Conservation (phyloP, 2,797 vertebrate genomes). For the Furcifer pardalis region DNA sequence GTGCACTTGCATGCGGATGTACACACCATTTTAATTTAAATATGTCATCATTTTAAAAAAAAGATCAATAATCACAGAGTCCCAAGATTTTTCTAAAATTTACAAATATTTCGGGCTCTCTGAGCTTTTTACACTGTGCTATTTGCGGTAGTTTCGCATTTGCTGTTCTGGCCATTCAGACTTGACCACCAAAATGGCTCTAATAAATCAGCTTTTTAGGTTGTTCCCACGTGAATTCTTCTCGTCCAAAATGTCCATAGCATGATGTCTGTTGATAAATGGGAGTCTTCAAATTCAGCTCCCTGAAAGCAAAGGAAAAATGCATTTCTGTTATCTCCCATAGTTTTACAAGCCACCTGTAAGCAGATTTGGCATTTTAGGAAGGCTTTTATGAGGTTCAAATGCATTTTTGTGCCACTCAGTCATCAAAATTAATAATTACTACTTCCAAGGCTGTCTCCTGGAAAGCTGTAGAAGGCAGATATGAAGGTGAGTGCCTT, state of each 20-base stretch:
- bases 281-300: conserved; percentile 80
- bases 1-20: too few relatives aligned
- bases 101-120: not conserved
- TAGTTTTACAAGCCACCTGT: not conserved
- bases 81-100: not conserved
- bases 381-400: not conserved
- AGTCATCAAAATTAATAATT: too few relatives aligned
- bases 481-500: too few relatives aligned
- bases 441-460: too few relatives aligned
- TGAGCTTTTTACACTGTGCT: not conserved
- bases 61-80: not conserved
- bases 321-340: not conserved
- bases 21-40: not conserved
- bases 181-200: not conserved
- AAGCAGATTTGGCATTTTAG: not conserved
- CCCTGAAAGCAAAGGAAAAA: conserved; percentile 63
- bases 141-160: not conserved
- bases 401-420: too few relatives aligned
- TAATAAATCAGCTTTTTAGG: conserved; percentile 73
- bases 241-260: conserved; percentile 82
- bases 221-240: conserved; percentile 83
- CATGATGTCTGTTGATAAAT: conserved; percentile 80
- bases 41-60: not conserved
- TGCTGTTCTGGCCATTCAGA: not conserved
- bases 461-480: too few relatives aligned